phyloP scores from a whole-genome alignment of 2,797 vertebrate genomes.

The Poeciliopsis presidionis region DNA sequence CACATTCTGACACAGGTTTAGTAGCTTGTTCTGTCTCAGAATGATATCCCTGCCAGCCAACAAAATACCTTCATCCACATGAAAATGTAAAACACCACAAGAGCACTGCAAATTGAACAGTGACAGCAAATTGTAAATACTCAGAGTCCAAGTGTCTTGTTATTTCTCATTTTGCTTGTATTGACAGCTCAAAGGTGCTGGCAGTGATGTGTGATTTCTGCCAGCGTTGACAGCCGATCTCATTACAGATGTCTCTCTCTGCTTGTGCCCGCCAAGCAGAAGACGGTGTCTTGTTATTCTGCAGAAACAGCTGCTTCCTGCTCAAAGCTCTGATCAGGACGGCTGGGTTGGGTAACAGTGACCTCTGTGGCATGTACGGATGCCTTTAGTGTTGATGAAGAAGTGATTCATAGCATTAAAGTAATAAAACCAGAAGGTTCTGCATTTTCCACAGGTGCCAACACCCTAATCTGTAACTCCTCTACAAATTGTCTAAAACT shows the following conservation, averaged over 20 bases:
- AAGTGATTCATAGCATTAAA: background rate
- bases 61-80: background rate
- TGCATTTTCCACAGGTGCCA: background rate
- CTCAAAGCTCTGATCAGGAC: background rate
- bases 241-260: conserved; percentile 4
- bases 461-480: background rate
- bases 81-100: background rate
- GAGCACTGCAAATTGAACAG: background rate
- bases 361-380: background rate
- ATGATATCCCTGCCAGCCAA: background rate
- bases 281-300: background rate
- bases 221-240: conserved; percentile 5
- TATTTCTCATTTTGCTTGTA: background rate
- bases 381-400: background rate
- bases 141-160: conserved; percentile 7
- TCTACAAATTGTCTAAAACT: background rate
- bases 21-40: background rate
- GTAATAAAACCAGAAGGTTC: background rate
- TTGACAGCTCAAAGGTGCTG: conserved; percentile 3
- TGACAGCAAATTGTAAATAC: background rate
- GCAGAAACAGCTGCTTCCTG: conserved; percentile 2
- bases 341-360: background rate
- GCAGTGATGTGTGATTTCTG: conserved; percentile 4
- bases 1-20: background rate
- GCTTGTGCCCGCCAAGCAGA: background rate